These are phyloP conservation scores for Dipodomys merriami DNA, from an alignment of 2,113 vertebrate genomes.

Conservation along the genomic window DNA sequence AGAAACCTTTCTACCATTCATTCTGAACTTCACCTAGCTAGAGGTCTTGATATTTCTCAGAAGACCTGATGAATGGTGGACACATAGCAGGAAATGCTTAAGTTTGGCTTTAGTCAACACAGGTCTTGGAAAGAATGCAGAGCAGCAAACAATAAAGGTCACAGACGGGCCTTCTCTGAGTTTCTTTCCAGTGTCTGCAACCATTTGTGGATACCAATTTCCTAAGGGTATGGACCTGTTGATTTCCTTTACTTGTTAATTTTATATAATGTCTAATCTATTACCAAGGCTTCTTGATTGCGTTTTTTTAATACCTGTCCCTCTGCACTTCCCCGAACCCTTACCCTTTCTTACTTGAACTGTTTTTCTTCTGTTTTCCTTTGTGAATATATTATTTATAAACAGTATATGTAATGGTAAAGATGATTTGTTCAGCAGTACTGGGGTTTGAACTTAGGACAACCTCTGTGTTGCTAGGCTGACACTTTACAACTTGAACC, in stretches of 20 bases:
- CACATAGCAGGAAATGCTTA: not conserved
- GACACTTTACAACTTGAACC: no score
- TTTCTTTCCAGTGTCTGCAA: not conserved
- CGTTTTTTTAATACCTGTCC: not conserved
- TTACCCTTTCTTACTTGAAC: not conserved
- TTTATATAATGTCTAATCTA: not conserved
- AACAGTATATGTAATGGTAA: not conserved
- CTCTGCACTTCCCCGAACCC: not conserved
- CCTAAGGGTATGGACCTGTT: not conserved
- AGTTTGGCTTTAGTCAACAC: not conserved
- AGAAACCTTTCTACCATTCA: not conserved
- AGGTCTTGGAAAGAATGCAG: not conserved
- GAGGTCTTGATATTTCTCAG: slow-evolving; percentile 13
- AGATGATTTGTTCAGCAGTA: not conserved
- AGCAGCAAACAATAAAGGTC: not conserved
- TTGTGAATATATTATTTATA: no score
- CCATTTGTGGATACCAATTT: not conserved
- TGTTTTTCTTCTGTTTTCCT: not conserved
- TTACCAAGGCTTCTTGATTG: not conserved
- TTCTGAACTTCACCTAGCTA: not conserved
- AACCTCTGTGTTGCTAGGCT: no score
- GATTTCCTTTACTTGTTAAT: not conserved
- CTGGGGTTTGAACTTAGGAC: no score
- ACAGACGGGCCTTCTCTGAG: not conserved
- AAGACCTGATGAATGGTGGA: not conserved